Conservation (phyloP, 2,888 invertebrate species). For the Diloba caeruleocephala region DNA sequence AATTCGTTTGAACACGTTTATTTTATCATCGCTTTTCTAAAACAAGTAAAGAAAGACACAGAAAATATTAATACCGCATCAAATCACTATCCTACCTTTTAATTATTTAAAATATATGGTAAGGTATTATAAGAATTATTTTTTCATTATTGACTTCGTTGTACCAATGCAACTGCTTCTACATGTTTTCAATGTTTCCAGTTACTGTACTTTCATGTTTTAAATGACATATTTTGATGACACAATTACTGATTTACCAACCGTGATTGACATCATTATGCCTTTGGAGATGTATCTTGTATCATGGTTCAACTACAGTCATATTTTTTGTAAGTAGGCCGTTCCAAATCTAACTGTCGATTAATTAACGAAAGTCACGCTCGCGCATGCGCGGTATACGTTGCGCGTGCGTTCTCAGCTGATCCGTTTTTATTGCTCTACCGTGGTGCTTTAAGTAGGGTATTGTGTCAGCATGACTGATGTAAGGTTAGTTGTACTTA, state of each 20-base stretch:
- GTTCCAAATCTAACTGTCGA: slow-evolving; percentile 49
- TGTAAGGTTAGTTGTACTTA: slow-evolving; percentile 17
- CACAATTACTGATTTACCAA: slow-evolving; percentile 1
- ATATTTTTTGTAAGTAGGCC: slow-evolving; percentile 53
- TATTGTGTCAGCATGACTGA: slow-evolving; percentile 45
- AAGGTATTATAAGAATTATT: too few relatives aligned
- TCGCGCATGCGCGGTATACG: slow-evolving; percentile 59
- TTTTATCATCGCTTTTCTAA: too few relatives aligned
- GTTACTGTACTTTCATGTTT: neutral
- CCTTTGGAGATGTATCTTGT: slow-evolving; percentile 7
- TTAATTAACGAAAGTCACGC: slow-evolving; percentile 65
- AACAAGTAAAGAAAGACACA: too few relatives aligned
- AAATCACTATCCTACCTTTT: too few relatives aligned
- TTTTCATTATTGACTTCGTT: too few relatives aligned
- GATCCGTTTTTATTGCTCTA: slow-evolving; percentile 58
- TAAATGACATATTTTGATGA: slow-evolving; percentile 14
- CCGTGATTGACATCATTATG: slow-evolving; percentile 8
- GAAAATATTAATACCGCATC: too few relatives aligned
- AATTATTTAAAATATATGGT: too few relatives aligned
- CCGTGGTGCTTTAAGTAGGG: slow-evolving; percentile 40
- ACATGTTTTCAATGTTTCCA: neutral
- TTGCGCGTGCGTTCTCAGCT: slow-evolving; percentile 72
- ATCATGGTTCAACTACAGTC: slow-evolving; percentile 43
- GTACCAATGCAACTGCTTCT: neutral
- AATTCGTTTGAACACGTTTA: too few relatives aligned